Base-by-base conservation (phyloP, 1,140 invertebrate genomes). In the Rhopalosiphum maidis region DNA sequence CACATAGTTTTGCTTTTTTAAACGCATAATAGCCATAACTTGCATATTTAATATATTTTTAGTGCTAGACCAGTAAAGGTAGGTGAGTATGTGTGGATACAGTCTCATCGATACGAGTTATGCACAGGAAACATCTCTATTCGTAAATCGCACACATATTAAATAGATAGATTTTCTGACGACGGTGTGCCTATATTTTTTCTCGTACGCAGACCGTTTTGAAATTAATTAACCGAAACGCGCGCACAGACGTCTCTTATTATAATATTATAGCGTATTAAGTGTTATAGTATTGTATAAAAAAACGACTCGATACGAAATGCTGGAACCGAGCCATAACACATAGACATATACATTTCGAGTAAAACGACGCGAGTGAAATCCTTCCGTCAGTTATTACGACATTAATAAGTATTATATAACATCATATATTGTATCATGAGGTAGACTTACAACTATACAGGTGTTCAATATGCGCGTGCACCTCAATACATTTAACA, bases 281-380 rank as follows among this genome's bases (percentile, higher is more conserved):
- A 77, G 60, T 35, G 60, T 18, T 77, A 77, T 77, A n/a, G 18
- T n/a, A n/a, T 68, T 68, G 30, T n/a, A n/a, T 77, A 77, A n/a
- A 35, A 35, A 77, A 77, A n/a, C 60, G 11, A 77, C 15, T n/a
- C 0, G 15, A 77, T n/a, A 4, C 0, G 30, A 77, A 77, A 77
- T 77, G n/a, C n/a, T 77, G 60, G 60, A 77, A 77, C 60, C 60
- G n/a, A 77, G 60, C 60, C 60, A 77, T 68, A 68, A n/a, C 60
- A 11, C 60, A n/a, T 68, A 11, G 30, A 30, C 30, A n/a, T 77
- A n/a, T 77, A n/a, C 30, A n/a, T 77, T 77, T 77, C 30, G 15
- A 77, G 30, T 77, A 68, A 68, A 68, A 68, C 60, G 30, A n/a
- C 1, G 4, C 3, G 55, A 60, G 60, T 68, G n/a, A n/a, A 77